These are phyloP conservation scores for Lethenteron reissneri DNA, from an alignment of 2,113 vertebrate species.

Conservation along the genomic window DNA sequence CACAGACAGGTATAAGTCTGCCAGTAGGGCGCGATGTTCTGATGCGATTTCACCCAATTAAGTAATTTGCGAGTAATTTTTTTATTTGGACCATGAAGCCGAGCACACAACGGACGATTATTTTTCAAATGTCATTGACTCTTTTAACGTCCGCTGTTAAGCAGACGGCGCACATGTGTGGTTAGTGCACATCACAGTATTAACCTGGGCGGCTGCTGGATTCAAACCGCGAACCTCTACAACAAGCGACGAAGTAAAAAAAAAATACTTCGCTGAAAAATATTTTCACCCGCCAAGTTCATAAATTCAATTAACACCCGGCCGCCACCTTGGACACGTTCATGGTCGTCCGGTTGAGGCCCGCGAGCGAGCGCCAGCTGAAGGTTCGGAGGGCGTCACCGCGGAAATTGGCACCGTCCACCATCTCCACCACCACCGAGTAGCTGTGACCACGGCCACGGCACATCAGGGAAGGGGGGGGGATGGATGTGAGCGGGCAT, in stretches of 20 bases:
- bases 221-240: neutral
- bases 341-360: constrained; percentile 54
- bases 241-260: neutral
- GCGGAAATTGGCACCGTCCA: constrained; percentile 22
- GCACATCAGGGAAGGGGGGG: neutral
- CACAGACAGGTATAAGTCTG: too few relatives aligned
- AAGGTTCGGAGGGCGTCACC: constrained; percentile 34
- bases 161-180: neutral
- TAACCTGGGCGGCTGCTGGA: neutral
- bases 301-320: neutral
- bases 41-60: too few relatives aligned
- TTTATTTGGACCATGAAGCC: too few relatives aligned
- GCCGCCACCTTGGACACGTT: constrained; percentile 61
- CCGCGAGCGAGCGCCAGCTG: constrained; percentile 57
- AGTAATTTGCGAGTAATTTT: too few relatives aligned
- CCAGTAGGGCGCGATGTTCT: too few relatives aligned
- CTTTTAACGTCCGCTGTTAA: neutral
- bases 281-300: neutral
- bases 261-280: neutral
- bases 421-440: constrained; percentile 53
- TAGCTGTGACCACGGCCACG: constrained; percentile 24
- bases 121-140: too few relatives aligned
- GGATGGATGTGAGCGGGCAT: neutral
- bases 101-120: too few relatives aligned
- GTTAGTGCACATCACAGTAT: neutral